Evolutionary conservation across 2,888 invertebrate species (phyloP).

Genomic region (Aethes cnicana): DNA sequence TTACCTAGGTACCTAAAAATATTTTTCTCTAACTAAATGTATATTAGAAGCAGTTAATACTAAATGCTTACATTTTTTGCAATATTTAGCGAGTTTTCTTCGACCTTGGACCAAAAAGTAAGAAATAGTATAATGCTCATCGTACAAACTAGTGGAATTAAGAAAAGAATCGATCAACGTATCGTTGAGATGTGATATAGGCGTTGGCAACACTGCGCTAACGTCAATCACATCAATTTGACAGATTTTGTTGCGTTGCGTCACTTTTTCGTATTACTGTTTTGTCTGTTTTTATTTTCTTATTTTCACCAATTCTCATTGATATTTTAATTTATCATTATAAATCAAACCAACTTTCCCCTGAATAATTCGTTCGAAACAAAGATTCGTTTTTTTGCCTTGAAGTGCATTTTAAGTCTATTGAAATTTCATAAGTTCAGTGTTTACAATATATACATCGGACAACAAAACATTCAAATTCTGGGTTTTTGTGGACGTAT

Average conservation of each 20-base stretch:
- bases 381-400: too few relatives aligned
- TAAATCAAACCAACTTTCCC: background rate
- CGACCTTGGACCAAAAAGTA: too few relatives aligned
- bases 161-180: too few relatives aligned
- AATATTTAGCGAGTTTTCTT: too few relatives aligned
- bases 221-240: conserved; percentile 35
- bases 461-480: conserved; percentile 5
- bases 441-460: conserved; percentile 21
- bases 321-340: conserved; percentile 2
- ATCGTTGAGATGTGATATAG: too few relatives aligned
- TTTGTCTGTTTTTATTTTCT: conserved; percentile 49
- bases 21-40: too few relatives aligned
- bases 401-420: background rate
- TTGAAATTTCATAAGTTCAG: background rate
- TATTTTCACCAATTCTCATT: conserved; percentile 47
- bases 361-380: background rate
- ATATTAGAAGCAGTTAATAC: too few relatives aligned
- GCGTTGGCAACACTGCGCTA: conserved; percentile 18
- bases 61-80: too few relatives aligned
- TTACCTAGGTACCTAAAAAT: too few relatives aligned
- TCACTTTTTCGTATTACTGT: conserved; percentile 43
- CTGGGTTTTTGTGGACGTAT: background rate
- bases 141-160: too few relatives aligned
- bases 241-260: conserved; percentile 56
- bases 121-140: too few relatives aligned